Conservation (phyloP, 2,888 invertebrate species). For the Apamea epomidion region DNA sequence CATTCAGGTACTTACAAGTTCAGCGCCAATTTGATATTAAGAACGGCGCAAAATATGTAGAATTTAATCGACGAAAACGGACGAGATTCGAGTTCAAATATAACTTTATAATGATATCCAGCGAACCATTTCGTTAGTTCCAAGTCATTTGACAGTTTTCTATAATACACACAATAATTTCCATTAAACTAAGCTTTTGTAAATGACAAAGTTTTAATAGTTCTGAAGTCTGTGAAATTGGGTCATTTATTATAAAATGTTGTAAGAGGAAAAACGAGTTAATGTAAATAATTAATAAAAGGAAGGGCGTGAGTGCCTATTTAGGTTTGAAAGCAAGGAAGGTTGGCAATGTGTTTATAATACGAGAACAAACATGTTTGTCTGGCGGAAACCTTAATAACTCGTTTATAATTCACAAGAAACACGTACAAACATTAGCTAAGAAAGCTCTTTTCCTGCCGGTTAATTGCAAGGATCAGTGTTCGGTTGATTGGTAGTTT, state of each 20-base stretch:
- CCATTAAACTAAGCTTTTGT: constrained; percentile 40
- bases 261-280: constrained; percentile 34
- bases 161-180: constrained; percentile 38
- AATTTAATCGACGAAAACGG: constrained; percentile 33
- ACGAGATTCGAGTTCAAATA: constrained; percentile 35
- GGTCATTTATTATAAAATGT: constrained; percentile 39
- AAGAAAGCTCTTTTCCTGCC: constrained; percentile 60
- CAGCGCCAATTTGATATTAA: constrained; percentile 9
- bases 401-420: constrained; percentile 59
- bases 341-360: not conserved
- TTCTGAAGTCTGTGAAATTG: constrained; percentile 43
- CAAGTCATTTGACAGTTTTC: constrained; percentile 42
- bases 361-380: constrained; percentile 25
- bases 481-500: constrained; percentile 80
- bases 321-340: constrained; percentile 20
- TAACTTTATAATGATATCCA: constrained; percentile 47
- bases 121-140: constrained; percentile 40
- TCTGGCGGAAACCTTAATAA: constrained; percentile 34
- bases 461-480: constrained; percentile 72
- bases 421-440: constrained; percentile 51
- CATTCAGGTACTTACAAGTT: constrained; percentile 6
- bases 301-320: constrained; percentile 14
- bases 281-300: constrained; percentile 48
- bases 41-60: constrained; percentile 23
- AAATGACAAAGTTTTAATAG: constrained; percentile 50